These are phyloP conservation scores for Tipula unca DNA, from an alignment of 2,888 invertebrate species.

Conservation along the genomic window DNA sequence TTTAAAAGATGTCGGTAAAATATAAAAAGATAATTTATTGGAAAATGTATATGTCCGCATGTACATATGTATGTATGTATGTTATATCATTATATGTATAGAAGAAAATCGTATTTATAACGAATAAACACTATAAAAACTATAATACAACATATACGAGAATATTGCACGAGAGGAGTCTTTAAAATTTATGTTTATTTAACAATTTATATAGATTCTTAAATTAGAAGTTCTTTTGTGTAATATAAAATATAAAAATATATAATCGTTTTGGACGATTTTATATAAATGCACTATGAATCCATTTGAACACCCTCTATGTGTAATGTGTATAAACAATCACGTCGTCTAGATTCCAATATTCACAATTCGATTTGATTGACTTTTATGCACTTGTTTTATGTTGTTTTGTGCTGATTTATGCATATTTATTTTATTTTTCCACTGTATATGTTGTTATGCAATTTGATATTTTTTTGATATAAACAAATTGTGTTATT, in stretches of 20 bases:
- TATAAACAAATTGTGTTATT: background rate
- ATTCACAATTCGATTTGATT: background rate
- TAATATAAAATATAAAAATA: background rate
- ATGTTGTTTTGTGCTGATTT: background rate
- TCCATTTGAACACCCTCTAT: background rate
- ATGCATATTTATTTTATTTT: background rate
- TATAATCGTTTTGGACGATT: background rate
- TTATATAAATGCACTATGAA: background rate
- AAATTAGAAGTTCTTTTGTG: background rate
- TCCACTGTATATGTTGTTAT: background rate
- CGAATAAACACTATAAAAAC: background rate
- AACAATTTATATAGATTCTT: background rate
- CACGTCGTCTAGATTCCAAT: background rate
- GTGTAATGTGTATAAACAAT: background rate
- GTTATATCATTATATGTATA: too few relatives aligned
- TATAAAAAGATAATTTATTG: constrained; percentile 14
- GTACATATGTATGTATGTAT: background rate
- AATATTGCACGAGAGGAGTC: background rate
- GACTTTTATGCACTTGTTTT: constrained; percentile 8
- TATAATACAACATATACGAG: background rate
- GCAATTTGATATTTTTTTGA: constrained; percentile 14
- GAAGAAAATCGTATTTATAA: background rate
- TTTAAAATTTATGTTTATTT: background rate
- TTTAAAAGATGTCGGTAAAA: constrained; percentile 2
- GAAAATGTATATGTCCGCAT: background rate